These are phyloP conservation scores for Heliothis subflexa DNA, from an alignment of 1,140 invertebrate species.

Conservation along the genomic window DNA sequence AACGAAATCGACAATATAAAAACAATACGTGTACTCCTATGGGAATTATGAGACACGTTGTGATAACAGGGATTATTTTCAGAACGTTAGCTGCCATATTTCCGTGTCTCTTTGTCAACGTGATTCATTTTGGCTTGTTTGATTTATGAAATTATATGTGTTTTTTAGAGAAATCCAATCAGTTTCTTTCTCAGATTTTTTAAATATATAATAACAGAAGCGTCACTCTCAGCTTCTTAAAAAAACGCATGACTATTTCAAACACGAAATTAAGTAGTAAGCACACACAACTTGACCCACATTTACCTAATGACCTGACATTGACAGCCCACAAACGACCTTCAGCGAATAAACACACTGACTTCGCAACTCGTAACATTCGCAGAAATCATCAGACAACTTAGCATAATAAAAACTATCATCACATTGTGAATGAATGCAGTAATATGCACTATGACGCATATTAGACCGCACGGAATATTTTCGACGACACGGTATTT, in stretches of 20 bases:
- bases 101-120: too few relatives aligned
- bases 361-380: neutral
- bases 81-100: too few relatives aligned
- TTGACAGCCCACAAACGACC: conserved; percentile 8
- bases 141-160: too few relatives aligned
- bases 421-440: conserved; percentile 10
- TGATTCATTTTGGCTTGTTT: too few relatives aligned
- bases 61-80: neutral
- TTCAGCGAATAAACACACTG: neutral
- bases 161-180: too few relatives aligned
- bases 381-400: neutral
- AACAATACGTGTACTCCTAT: neutral
- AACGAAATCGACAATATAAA: conserved; percentile 7
- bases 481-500: conserved; percentile 24
- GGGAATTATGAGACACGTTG: neutral
- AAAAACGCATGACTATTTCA: neutral
- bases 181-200: too few relatives aligned
- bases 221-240: too few relatives aligned
- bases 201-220: too few relatives aligned
- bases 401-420: conserved; percentile 5
- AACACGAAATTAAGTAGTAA: neutral
- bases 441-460: conserved; percentile 30
- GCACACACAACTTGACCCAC: too few relatives aligned
- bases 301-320: neutral
- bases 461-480: conserved; percentile 29